Base-by-base conservation (phyloP, 2,888 invertebrate species). In the Pterostichus madidus region DNA sequence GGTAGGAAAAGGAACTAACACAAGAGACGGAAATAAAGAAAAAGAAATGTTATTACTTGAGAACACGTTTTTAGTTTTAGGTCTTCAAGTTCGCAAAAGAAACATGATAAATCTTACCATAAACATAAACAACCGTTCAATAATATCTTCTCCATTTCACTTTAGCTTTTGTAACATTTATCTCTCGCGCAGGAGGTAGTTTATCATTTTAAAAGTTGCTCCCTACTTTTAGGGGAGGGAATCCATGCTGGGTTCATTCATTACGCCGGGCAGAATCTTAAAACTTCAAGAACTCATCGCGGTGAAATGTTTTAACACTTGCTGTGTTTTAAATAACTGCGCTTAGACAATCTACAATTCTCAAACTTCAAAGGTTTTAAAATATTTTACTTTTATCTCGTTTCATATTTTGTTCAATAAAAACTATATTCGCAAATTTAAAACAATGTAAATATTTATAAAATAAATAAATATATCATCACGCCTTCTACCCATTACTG, bases 111-210 rank as follows among this genome's bases (percentile, higher is more conserved):
- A 64, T 64, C 64, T 32, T 64, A 13, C 35, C 35, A 64, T 64
- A 64, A 64, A 64, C 64, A 64, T 64, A 64, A 64, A 64, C 64
- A 64, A 64, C 35, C 64, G 49, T 64, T 64, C 64, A 64, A 64
- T 64, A 64, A 64, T 64, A 35, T 64, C 64, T 64, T 49, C 31
- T 59, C 64, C 32, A 64, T 49, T 49, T 49, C 32, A 64, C 35
- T 64, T 35, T 59, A 8, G 59, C 31, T 31, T 35, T 35, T 39
- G 39, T 39, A 7, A 39, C 39, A 39, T 39, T 39, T 39, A 39
- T 64, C 35, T 64, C 64, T 39, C 5, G 39, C 39, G 39, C 39
- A 6, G 35, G n/a, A 5, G 49, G 64, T 35, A 64, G 64, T 64
- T 64, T 64, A 64, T 64, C 64, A 64, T 64, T 64, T 64, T 64